phyloP scores from a whole-genome alignment of 2,797 vertebrate species.

The Gymnopithys bicolor region DNA sequence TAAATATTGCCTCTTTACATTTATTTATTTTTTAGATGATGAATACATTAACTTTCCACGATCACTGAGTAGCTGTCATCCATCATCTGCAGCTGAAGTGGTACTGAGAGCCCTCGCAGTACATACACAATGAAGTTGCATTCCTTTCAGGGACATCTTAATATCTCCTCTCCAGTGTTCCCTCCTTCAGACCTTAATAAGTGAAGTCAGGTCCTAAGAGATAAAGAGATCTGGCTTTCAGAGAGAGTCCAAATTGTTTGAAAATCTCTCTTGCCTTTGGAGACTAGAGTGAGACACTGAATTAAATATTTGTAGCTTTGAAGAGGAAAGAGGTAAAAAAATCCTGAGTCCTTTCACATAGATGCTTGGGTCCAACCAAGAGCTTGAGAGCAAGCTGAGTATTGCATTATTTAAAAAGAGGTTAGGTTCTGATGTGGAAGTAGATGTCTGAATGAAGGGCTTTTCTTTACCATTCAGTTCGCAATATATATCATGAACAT shows the following conservation, averaged over 20 bases:
- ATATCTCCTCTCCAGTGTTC: neutral
- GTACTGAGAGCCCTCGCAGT: neutral
- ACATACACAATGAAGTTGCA: neutral
- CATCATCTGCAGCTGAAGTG: neutral
- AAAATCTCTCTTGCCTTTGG: neutral
- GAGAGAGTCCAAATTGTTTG: neutral
- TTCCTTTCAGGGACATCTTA: neutral
- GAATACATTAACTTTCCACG: neutral
- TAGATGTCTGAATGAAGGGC: neutral
- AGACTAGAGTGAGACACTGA: neutral
- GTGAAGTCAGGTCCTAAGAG: neutral
- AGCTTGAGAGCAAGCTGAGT: neutral
- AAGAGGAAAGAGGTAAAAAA: neutral
- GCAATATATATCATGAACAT: rapidly evolving
- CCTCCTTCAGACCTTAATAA: neutral
- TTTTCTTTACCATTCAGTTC: neutral
- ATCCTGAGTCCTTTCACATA: neutral
- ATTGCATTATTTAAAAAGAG: neutral
- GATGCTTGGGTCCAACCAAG: neutral
- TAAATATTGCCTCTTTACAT: neutral
- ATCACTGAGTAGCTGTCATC: neutral
- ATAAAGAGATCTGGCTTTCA: neutral
- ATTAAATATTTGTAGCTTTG: neutral
- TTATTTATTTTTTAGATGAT: neutral
- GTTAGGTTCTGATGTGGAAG: neutral